Evolutionary conservation across 2,888 invertebrate genomes (phyloP), one percentile per base, ranked within the genome.

Genomic region (Archips xylosteana): DNA sequence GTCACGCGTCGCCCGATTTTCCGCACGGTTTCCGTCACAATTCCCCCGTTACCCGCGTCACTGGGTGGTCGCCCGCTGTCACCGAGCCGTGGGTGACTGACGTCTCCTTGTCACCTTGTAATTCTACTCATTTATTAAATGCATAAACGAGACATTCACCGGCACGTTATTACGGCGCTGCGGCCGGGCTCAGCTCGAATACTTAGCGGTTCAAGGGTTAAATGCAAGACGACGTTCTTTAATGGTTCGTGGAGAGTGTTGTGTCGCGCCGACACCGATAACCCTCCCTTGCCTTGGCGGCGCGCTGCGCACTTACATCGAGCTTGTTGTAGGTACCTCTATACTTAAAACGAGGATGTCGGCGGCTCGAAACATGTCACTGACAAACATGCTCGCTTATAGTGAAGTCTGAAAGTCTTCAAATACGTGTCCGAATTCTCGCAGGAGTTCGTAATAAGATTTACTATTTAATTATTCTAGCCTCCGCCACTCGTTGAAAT

Each of bases 1-100:
- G 78, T 76, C 79, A 76, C 80, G 78, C 61, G n/a, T 45, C 70
- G 71, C 63, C 54, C 63, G 62, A 74, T 76, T 74, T 75, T 75
- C 75, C 74, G 74, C 63, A 62, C 47, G 45, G 65, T 74, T 45
- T 65, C 65, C 70, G 65, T 61, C 60, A 49, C 57, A 49, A 60
- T 64, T 67, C 45, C 36, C 42, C 15, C 60, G 34, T n/a, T 49
- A 64, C 49, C 49, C 12, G 9, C 5, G 36, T 12, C 36, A 63
- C 74, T 57, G 71, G 71, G 72, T 67, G 72, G 70, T 64, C 70
- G 67, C 10, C 36, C 59, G n/a, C 47, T 12, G 51, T 63, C 60
- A 3, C 39, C 42, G 51, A 47, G 64, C 65, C 45, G 72, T 51
- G 54, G 54, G 12, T 32, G 54, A 42, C 15, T 62, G 61, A 62